Evolutionary conservation across 2,113 vertebrate genomes (phyloP).

Genomic region (Coturnix japonica): DNA sequence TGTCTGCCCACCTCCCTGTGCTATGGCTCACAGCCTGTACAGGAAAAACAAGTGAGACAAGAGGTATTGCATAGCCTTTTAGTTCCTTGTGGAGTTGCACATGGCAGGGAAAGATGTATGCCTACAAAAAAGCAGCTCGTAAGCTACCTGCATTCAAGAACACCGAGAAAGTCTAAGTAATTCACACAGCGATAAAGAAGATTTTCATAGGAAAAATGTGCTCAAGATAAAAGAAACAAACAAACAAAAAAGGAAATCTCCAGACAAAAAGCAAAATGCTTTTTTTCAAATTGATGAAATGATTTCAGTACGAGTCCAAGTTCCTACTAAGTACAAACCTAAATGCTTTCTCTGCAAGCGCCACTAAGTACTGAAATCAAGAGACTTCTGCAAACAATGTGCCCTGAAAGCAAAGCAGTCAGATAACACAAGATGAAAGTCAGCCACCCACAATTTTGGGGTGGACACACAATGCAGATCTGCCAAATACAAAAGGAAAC

Average conservation of each 20-base stretch:
- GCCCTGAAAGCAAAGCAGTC: slow-evolving; percentile 58
- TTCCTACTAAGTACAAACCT: slow-evolving; percentile 67
- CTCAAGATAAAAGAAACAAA: slow-evolving; percentile 57
- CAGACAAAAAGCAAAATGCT: slow-evolving; percentile 53
- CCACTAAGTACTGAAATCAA: slow-evolving; percentile 62
- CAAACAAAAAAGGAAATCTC: slow-evolving; percentile 26
- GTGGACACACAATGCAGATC: slow-evolving; percentile 58
- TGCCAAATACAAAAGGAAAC: slow-evolving; percentile 60
- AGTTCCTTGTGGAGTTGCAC: neutral
- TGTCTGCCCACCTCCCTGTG: neutral
- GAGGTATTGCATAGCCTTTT: neutral
- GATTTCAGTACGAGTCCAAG: slow-evolving; percentile 52
- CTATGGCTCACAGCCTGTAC: neutral
- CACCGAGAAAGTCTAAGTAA: slow-evolving; percentile 37
- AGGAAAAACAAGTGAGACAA: neutral
- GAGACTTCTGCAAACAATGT: slow-evolving; percentile 64
- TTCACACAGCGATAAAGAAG: slow-evolving; percentile 36
- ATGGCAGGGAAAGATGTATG: neutral
- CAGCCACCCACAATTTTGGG: slow-evolving; percentile 61
- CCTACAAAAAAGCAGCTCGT: slow-evolving; percentile 15
- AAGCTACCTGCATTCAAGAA: slow-evolving; percentile 4
- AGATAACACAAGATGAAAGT: slow-evolving; percentile 62
- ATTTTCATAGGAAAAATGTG: slow-evolving; percentile 15
- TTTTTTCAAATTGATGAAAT: slow-evolving; percentile 64
- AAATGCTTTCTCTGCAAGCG: slow-evolving; percentile 61